Evolutionary conservation across 2,888 invertebrate species (phyloP).

Genomic region (Glyphotaelius pellucidus): DNA sequence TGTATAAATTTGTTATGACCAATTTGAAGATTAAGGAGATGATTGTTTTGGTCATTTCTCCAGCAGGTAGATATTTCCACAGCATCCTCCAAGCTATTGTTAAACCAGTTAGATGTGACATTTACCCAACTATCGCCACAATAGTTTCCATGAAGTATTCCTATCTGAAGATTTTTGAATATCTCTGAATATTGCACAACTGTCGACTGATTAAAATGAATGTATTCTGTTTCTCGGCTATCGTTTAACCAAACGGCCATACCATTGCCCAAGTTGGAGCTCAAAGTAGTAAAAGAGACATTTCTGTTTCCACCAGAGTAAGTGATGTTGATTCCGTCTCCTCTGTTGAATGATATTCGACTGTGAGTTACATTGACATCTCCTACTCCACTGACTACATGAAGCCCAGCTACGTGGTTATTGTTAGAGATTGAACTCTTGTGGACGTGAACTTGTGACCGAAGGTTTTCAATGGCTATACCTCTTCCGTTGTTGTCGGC

Average conservation of each 20-base stretch:
- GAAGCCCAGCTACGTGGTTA: conserved; percentile 93
- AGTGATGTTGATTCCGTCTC: conserved; percentile 97
- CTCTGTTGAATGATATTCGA: conserved; percentile 92
- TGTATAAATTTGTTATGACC: conserved; percentile 91
- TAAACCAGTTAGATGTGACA: conserved; percentile 94
- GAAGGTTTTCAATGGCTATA: conserved; percentile 93
- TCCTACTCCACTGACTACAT: conserved; percentile 93
- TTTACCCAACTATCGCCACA: conserved; percentile 92
- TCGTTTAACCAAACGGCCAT: conserved; percentile 94
- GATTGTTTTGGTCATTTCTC: conserved; percentile 76
- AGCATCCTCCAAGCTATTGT: conserved; percentile 86
- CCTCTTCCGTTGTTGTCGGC: conserved; percentile 96
- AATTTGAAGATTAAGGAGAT: conserved; percentile 83
- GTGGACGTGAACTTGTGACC: conserved; percentile 92
- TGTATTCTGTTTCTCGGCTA: conserved; percentile 86
- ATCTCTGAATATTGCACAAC: conserved; percentile 92
- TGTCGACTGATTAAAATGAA: conserved; percentile 90
- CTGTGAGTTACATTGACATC: conserved; percentile 96
- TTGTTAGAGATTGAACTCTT: conserved; percentile 90
- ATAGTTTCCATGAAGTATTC: conserved; percentile 94
- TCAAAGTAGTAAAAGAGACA: conserved; percentile 90
- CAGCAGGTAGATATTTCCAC: conserved; percentile 92
- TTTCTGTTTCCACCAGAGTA: conserved; percentile 96
- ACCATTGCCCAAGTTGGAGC: conserved; percentile 93
- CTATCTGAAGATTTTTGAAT: conserved; percentile 91